A percentile compares a stretch with the other conserved stretches of the same genome.
Evolutionary conservation across 2,888 invertebrate species (phyloP).

Genomic region (Polyommatus icarus): DNA sequence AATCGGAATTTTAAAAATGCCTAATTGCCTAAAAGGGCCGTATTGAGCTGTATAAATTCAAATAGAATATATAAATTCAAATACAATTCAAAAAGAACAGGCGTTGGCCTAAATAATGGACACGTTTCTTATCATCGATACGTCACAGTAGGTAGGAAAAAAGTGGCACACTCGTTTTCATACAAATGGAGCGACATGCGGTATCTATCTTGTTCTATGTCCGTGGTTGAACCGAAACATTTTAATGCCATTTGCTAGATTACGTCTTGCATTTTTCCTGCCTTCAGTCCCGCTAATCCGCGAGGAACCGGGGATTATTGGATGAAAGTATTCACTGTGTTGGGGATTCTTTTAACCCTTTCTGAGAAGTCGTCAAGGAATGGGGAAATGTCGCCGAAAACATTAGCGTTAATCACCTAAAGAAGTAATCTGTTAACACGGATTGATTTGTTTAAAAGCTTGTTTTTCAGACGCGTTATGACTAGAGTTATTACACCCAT

Average conservation of each 20-base stretch:
- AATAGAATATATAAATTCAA: too few species aligned
- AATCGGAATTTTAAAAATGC: too few species aligned
- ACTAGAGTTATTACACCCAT: too few species aligned
- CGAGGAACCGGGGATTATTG: conserved; percentile 70
- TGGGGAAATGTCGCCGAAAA: conserved; percentile 67
- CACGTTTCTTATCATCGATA: too few species aligned
- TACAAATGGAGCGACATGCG: too few species aligned
- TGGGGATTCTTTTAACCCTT: conserved; percentile 73
- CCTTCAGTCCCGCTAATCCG: conserved; percentile 73
- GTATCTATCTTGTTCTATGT: too few species aligned
- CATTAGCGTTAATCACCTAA: conserved; percentile 52
- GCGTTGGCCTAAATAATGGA: too few species aligned
- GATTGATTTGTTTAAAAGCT: background rate
- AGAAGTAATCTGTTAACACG: background rate
- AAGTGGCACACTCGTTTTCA: too few species aligned
- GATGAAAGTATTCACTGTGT: conserved; percentile 77
- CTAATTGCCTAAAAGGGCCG: too few species aligned
- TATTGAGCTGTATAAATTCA: too few species aligned
- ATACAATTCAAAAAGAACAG: too few species aligned
- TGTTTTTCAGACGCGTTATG: background rate
- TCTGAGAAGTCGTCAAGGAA: conserved; percentile 61
- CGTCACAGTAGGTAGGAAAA: too few species aligned
- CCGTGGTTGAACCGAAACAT: conserved; percentile 76
- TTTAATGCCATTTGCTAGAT: conserved; percentile 81
- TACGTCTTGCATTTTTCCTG: conserved; percentile 78